Conservation (phyloP, 2,113 vertebrate species). For the Alethe diademata region DNA sequence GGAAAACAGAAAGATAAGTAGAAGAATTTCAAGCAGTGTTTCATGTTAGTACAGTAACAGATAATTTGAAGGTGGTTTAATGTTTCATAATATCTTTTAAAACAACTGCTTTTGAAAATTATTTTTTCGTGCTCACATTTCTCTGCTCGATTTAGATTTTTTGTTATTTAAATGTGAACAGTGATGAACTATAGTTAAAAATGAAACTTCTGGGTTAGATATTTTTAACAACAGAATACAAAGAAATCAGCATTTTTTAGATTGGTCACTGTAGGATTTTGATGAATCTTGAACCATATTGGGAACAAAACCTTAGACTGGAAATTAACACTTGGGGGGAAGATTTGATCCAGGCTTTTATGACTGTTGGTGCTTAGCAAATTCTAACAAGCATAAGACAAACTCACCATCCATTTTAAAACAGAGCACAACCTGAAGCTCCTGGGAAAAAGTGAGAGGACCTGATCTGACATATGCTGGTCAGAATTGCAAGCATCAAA, state of each 20-base stretch:
- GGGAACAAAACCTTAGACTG: neutral
- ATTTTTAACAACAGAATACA: neutral
- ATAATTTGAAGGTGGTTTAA: neutral
- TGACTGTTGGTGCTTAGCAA: neutral
- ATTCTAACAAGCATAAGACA: neutral
- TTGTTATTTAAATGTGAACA: neutral
- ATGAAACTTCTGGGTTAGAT: neutral
- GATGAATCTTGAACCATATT: neutral
- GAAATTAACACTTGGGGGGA: neutral
- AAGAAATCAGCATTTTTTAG: neutral
- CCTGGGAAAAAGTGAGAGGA: neutral
- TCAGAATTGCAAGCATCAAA: neutral
- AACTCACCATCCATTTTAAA: neutral
- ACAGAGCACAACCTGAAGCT: neutral
- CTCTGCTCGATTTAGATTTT: neutral
- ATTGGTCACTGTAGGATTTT: neutral
- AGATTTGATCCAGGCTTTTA: neutral
- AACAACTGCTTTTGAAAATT: neutral
- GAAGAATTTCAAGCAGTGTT: neutral
- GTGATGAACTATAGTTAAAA: neutral
- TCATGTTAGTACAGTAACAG: neutral
- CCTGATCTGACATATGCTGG: neutral
- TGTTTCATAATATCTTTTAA: neutral
- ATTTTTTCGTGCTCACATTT: neutral
- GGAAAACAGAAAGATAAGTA: neutral